Evolutionary conservation across 2,113 vertebrate genomes (phyloP).

Genomic region (Paramisgurnus dabryanus): DNA sequence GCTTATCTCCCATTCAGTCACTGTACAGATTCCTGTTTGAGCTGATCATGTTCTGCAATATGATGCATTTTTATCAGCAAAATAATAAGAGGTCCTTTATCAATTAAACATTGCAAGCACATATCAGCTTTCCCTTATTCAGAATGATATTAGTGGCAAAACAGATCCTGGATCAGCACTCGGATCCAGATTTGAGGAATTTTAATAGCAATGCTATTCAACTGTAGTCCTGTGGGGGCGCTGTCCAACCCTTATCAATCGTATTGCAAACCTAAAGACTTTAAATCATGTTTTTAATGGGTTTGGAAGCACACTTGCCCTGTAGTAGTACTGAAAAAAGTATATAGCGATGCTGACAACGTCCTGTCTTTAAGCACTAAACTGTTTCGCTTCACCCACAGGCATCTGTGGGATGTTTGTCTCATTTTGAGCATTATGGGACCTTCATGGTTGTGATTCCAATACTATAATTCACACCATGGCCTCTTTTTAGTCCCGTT

Average conservation of each 20-base stretch:
- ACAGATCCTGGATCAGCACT: background rate
- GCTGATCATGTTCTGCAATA: constrained; percentile 15
- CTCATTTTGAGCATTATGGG: background rate
- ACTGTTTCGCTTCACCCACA: background rate
- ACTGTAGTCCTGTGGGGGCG: no score
- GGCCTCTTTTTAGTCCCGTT: background rate
- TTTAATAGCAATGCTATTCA: no score
- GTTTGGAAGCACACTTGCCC: no score
- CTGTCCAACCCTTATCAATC: no score
- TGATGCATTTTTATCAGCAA: constrained; percentile 16
- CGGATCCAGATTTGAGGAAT: background rate
- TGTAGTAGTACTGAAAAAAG: background rate
- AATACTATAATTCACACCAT: background rate
- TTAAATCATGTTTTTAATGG: no score
- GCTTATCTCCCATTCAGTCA: constrained; percentile 40
- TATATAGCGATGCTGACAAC: constrained; percentile 18
- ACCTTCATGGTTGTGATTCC: background rate
- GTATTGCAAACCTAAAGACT: no score
- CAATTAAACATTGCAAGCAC: background rate
- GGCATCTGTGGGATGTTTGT: background rate
- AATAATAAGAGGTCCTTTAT: background rate
- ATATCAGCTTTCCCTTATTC: background rate
- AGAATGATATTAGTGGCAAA: background rate
- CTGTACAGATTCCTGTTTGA: constrained; percentile 2
- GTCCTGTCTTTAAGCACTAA: background rate